Conservation (phyloP, 2,797 vertebrate genomes). For the Leptodactylus fallax region DNA sequence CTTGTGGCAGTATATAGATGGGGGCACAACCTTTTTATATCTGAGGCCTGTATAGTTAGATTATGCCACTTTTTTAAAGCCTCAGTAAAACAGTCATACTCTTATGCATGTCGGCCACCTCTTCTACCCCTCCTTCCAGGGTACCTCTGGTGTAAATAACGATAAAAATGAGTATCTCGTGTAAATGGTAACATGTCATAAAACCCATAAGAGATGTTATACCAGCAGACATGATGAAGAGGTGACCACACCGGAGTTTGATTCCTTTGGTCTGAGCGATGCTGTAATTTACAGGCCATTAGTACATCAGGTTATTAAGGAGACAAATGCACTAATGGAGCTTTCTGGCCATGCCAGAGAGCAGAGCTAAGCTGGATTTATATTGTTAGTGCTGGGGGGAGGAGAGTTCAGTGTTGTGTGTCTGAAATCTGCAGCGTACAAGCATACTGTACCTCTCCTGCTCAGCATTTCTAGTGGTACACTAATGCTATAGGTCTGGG, state of each 20-base stretch:
- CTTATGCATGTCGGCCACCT: too few relatives aligned
- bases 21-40: too few relatives aligned
- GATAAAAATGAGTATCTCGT: too few relatives aligned
- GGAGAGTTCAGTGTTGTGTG: slow-evolving; percentile 13
- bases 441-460: not conserved
- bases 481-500: not conserved
- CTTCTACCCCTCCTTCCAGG: too few relatives aligned
- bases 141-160: too few relatives aligned
- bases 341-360: slow-evolving; percentile 36
- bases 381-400: slow-evolving; percentile 20
- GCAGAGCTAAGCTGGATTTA: slow-evolving; percentile 54
- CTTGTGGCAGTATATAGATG: too few relatives aligned
- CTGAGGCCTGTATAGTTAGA: too few relatives aligned
- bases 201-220: not conserved
- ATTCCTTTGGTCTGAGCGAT: not conserved
- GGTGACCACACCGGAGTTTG: not conserved
- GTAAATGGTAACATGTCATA: too few relatives aligned
- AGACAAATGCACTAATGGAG: slow-evolving; percentile 52
- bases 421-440: not conserved
- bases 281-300: slow-evolving; percentile 35
- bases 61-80: too few relatives aligned
- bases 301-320: slow-evolving; percentile 39
- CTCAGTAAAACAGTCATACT: too few relatives aligned
- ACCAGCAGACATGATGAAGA: not conserved
- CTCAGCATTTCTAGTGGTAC: not conserved